These are phyloP conservation scores for Oscheius sp. DNA, from an alignment of 2,888 invertebrate genomes.

Conservation along the genomic window DNA sequence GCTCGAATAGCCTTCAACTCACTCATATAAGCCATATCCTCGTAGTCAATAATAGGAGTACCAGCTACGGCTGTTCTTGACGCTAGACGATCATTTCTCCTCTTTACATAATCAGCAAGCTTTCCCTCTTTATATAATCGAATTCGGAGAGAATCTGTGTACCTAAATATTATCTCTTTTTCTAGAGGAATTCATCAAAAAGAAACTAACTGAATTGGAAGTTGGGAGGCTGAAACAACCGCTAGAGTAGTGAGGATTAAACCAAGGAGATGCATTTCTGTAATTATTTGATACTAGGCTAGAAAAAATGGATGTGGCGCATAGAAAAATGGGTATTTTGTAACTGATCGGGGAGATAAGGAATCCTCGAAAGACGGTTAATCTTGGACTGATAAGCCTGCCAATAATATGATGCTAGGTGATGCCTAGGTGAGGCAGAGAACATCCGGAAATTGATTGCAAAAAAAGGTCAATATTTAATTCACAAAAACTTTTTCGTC, in stretches of 20 bases:
- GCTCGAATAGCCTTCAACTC: background rate
- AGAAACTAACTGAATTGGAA: background rate
- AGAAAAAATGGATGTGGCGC: too few relatives aligned
- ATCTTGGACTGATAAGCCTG: background rate
- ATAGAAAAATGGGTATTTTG: too few relatives aligned
- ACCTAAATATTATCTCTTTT: slow-evolving; percentile 11
- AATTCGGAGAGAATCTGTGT: slow-evolving; percentile 41
- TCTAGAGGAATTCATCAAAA: background rate
- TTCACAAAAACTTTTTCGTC: too few relatives aligned
- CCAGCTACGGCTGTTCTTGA: background rate
- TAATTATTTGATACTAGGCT: too few relatives aligned
- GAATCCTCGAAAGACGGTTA: background rate
- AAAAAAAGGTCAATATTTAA: background rate
- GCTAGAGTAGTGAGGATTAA: background rate
- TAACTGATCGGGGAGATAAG: background rate
- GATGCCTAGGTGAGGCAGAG: too few relatives aligned
- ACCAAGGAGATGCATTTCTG: background rate
- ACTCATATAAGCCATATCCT: slow-evolving; percentile 55
- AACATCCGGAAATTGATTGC: background rate
- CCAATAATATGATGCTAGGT: background rate
- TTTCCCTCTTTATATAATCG: slow-evolving; percentile 39
- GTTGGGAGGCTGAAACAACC: background rate
- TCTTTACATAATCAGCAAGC: slow-evolving; percentile 38
- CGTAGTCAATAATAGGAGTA: slow-evolving; percentile 45
- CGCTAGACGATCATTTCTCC: background rate